phyloP scores from a whole-genome alignment of 2,888 invertebrate genomes.

The Lochmaea capreae region DNA sequence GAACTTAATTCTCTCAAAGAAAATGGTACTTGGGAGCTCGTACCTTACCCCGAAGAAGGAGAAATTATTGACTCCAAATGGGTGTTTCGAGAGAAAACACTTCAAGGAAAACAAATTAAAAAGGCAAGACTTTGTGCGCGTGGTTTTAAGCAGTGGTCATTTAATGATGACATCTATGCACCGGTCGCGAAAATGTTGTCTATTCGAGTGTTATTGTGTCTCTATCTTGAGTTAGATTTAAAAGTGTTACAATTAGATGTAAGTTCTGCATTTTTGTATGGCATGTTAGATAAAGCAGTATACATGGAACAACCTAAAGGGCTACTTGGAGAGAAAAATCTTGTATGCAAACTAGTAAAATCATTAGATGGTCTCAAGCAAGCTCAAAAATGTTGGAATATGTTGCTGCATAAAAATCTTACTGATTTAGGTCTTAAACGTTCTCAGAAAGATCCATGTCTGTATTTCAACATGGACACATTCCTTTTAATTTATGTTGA shows the following conservation, averaged over 20 bases:
- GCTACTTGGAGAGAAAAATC: constrained; percentile 3
- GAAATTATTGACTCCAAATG: too few species aligned
- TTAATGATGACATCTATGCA: constrained; percentile 36
- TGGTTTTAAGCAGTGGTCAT: too few species aligned
- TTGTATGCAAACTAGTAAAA: too few species aligned
- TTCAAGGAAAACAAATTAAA: too few species aligned
- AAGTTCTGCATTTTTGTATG: constrained; percentile 42
- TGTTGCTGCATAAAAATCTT: constrained; percentile 37
- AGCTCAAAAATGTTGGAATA: too few species aligned
- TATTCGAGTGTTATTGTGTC: constrained; percentile 32
- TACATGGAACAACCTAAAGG: constrained; percentile 30
- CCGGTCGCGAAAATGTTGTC: constrained; percentile 33
- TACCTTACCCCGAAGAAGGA: too few species aligned
- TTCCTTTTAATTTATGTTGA: constrained; percentile 42
- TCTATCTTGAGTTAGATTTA: constrained; percentile 35
- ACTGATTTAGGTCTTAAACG: constrained; percentile 33
- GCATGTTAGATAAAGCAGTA: constrained; percentile 22
- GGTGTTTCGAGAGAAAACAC: too few species aligned
- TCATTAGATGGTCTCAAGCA: too few species aligned
- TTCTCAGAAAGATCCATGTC: constrained; percentile 46
- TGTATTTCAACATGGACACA: constrained; percentile 40
- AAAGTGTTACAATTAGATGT: constrained; percentile 40
- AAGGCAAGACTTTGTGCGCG: too few species aligned
- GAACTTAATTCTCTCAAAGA: too few species aligned
- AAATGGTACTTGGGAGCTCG: too few species aligned